Evolutionary conservation across 2,888 invertebrate species (phyloP).

Genomic region (Lissocephala sabroskyi): DNA sequence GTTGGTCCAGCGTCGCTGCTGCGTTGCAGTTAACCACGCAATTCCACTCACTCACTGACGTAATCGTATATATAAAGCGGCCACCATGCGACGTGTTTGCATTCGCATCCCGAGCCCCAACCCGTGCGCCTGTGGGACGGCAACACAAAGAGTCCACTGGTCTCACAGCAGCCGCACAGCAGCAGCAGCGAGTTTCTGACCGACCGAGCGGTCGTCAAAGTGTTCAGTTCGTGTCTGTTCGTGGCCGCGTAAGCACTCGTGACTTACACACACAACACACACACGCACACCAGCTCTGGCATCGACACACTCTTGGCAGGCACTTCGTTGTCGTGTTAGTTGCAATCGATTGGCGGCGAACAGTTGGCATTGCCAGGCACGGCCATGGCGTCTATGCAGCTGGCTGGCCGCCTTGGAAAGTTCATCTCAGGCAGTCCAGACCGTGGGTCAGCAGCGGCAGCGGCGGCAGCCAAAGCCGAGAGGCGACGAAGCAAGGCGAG

Average conservation of each 20-base stretch:
- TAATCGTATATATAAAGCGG: conserved; percentile 8
- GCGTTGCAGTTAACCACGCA: conserved; percentile 9
- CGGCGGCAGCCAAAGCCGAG: conserved; percentile 53
- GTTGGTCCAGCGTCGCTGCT: conserved; percentile 5
- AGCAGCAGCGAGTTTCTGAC: background rate
- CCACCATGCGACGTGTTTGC: background rate
- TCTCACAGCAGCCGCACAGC: conserved; percentile 3
- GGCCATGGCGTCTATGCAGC: too few relatives aligned
- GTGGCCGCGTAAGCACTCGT: conserved; percentile 48
- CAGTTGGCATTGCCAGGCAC: too few relatives aligned
- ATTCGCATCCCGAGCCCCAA: conserved; percentile 2
- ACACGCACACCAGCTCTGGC: background rate
- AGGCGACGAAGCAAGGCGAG: background rate
- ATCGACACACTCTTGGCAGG: too few relatives aligned
- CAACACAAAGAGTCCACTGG: conserved; percentile 12
- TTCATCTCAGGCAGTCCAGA: conserved; percentile 12
- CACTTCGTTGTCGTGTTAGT: background rate
- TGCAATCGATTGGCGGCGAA: conserved; percentile 1
- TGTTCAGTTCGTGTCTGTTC: conserved; percentile 52
- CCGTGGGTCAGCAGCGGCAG: conserved; percentile 61
- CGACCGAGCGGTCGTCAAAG: background rate
- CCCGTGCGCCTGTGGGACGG: conserved; percentile 20
- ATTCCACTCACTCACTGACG: conserved; percentile 56
- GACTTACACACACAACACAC: conserved; percentile 8
- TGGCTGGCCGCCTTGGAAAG: conserved; percentile 37